Conservation (phyloP, 2,888 invertebrate species). For the Alsophila aescularia region DNA sequence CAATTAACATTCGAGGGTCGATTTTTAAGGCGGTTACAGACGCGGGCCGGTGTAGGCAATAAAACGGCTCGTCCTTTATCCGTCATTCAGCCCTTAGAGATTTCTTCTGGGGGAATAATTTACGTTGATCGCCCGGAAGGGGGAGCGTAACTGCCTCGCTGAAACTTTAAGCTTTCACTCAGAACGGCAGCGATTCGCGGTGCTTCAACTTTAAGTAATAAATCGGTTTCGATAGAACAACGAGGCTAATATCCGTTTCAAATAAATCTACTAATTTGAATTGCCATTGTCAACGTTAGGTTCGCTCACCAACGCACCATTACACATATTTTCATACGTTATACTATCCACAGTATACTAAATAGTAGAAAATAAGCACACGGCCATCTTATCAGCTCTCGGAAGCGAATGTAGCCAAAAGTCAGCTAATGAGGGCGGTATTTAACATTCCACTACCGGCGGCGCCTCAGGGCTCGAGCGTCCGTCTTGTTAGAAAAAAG, state of each 20-base stretch:
- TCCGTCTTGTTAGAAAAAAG: conserved; percentile 63
- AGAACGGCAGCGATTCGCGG: conserved; percentile 76
- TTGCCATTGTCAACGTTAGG: conserved; percentile 10
- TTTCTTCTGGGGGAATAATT: conserved; percentile 83
- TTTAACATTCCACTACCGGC: conserved; percentile 63
- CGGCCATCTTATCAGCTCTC: conserved; percentile 19
- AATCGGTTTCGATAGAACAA: conserved; percentile 73
- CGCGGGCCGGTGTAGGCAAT: conserved; percentile 76
- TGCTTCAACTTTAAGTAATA: conserved; percentile 77
- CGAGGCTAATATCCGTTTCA: conserved; percentile 50
- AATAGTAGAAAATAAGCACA: conserved; percentile 12
- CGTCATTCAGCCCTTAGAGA: conserved; percentile 82
- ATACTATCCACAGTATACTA: neutral
- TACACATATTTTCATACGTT: neutral
- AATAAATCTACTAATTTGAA: conserved; percentile 44
- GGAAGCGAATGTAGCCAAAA: conserved; percentile 40
- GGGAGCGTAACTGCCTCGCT: conserved; percentile 82
- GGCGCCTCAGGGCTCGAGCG: conserved; percentile 44
- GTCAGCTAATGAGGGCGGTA: conserved; percentile 57
- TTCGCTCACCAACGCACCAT: neutral
- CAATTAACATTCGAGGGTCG: conserved; percentile 78
- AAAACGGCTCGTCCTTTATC: conserved; percentile 82
- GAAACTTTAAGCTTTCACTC: conserved; percentile 83
- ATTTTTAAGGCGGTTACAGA: conserved; percentile 75
- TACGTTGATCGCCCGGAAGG: conserved; percentile 82